A percentile compares a stretch with the other conserved stretches of the same genome.
Evolutionary conservation across 2,113 vertebrate species (phyloP).

Genomic region (Clinocottus analis): DNA sequence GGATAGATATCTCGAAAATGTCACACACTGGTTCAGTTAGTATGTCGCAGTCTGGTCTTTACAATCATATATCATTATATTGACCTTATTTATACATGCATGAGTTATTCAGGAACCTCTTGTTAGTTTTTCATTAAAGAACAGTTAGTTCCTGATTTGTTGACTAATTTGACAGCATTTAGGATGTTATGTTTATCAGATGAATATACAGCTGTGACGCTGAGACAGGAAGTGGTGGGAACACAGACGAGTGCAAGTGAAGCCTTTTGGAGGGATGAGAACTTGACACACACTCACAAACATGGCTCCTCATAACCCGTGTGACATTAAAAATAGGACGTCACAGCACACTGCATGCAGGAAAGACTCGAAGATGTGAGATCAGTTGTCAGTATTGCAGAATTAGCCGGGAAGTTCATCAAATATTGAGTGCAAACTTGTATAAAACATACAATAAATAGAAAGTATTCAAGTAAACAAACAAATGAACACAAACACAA

Average conservation of each 20-base stretch:
- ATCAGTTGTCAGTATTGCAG: not conserved
- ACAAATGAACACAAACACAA: not conserved
- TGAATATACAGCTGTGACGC: constrained; percentile 19
- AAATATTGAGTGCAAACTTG: not conserved
- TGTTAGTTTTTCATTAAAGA: not conserved
- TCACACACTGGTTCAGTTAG: not conserved
- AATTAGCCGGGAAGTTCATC: not conserved
- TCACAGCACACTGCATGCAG: not conserved
- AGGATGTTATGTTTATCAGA: constrained; percentile 4
- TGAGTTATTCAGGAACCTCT: not conserved
- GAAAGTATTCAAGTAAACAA: not conserved
- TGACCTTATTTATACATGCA: not conserved
- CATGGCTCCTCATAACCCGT: not conserved
- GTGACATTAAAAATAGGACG: constrained; percentile 11
- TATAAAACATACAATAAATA: not conserved
- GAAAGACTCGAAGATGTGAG: not conserved
- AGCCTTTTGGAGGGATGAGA: constrained; percentile 18
- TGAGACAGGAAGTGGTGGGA: constrained; percentile 59
- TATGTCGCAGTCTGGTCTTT: not conserved
- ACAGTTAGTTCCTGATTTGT: not conserved
- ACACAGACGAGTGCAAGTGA: constrained; percentile 27
- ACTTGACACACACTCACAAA: not conserved
- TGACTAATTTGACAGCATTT: constrained; percentile 5
- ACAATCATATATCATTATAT: not conserved
- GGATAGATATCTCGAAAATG: not conserved